Base-by-base conservation (phyloP, 2,113 vertebrate genomes). In the Microcebus murinus region DNA sequence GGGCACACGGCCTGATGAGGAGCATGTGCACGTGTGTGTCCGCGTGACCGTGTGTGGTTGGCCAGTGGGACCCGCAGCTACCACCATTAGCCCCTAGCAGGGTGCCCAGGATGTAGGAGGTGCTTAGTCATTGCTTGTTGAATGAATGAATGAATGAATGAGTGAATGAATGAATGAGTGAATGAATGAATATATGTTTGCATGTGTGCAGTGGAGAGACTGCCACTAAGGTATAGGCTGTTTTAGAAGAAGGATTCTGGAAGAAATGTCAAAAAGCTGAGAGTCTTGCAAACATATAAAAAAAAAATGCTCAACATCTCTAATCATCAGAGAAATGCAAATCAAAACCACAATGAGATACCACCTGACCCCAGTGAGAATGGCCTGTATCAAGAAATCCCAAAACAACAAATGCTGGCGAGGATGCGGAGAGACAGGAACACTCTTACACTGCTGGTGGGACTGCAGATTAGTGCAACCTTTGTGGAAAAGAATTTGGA, bases 1-100 rank as follows among this genome's bases (percentile, higher is more conserved):
- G 12, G 9, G n/a, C 11, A 11, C 27, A 27, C 50, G 20, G 14
- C 59, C 91, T 61, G 70, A 27, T 1, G 0, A 6, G 0, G 0
- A 52, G 34, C 1, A 1, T 20, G 8, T 34, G 61, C 7, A 15
- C 6, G 25, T 18, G 14, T 74, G 48, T 29, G 29, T 50, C n/a
- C 6, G 0, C 9, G 71, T 71, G 89, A 34, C 34, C 3, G 0
- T 5, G n/a, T 7, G 21, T 57, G 59, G 48, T 39, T 29, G 80
- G 87, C 84, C 52, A n/a, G 39, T 3, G 1, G n/a, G 27, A 50
- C 34, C 34, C 55, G 29, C 31, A 71, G 23, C 63, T 71, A 20
- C 70, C 18, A 18, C 68, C 39, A 1, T 27, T 59, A 50, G n/a
- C 52, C 83, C 34, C 39, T 21, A 25, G 67, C 50, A 29, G 31